Evolutionary conservation across 2,797 vertebrate species (phyloP).

Genomic region (Crenichthys baileyi): DNA sequence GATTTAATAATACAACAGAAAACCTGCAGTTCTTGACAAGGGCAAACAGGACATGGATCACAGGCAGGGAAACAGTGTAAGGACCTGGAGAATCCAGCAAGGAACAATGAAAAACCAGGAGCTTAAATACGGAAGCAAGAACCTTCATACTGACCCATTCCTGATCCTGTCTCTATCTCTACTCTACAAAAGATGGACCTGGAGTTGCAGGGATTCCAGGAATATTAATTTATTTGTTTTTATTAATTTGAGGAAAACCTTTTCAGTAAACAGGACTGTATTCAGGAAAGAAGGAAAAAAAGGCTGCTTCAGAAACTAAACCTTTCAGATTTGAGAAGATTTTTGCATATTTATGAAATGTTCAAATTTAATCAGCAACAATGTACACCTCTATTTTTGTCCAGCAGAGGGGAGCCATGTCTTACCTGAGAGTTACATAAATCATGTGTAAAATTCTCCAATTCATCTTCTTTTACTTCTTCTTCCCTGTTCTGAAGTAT

Average conservation of each 20-base stretch:
- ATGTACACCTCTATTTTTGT: background rate
- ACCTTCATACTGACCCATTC: background rate
- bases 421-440: background rate
- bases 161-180: background rate
- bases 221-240: background rate
- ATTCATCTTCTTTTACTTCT: background rate
- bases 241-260: background rate
- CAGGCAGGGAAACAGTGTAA: too few species aligned
- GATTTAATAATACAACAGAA: too few species aligned
- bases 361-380: background rate
- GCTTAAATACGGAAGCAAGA: background rate
- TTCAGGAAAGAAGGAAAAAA: background rate
- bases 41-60: too few species aligned
- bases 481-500: background rate
- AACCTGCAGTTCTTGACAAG: too few species aligned
- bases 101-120: too few species aligned
- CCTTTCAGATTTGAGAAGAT: background rate
- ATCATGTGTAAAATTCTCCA: constrained; percentile 16
- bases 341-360: background rate
- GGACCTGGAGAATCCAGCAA: too few species aligned
- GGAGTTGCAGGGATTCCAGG: background rate
- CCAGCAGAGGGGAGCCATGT: constrained; percentile 57
- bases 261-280: background rate
- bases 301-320: background rate
- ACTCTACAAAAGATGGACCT: background rate